These are phyloP conservation scores for Zonotrichia leucophrys DNA, from an alignment of 2,113 vertebrate genomes.

Conservation along the genomic window DNA sequence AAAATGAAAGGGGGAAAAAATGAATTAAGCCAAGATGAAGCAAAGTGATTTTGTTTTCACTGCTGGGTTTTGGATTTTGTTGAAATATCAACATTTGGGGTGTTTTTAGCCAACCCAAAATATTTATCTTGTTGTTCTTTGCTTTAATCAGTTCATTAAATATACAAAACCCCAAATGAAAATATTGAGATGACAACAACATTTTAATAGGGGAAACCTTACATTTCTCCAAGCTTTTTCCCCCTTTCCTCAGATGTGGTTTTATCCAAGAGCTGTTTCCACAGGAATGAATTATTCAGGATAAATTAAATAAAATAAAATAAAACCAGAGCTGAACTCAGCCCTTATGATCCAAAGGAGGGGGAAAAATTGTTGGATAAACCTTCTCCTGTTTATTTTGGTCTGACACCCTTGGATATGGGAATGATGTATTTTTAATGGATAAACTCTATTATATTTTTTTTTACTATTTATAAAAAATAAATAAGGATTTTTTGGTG, in stretches of 20 bases:
- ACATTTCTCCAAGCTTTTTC: background rate
- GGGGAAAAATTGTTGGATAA: background rate
- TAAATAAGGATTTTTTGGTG: background rate
- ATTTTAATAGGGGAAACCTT: background rate
- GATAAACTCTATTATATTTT: background rate
- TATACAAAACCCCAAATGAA: background rate
- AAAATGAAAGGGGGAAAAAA: rapidly evolving
- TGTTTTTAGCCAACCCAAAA: background rate
- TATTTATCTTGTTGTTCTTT: background rate
- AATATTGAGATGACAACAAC: background rate
- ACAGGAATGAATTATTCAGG: background rate
- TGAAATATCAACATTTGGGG: background rate
- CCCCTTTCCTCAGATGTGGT: background rate
- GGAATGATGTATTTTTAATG: background rate
- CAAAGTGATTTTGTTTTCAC: background rate
- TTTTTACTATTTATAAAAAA: background rate
- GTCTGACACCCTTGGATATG: background rate
- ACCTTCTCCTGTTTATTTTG: background rate
- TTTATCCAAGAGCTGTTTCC: background rate
- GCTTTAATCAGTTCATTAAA: background rate
- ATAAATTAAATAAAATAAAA: background rate
- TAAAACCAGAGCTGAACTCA: background rate
- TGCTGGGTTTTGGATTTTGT: rapidly evolving
- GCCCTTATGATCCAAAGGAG: background rate
- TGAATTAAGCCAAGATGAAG: background rate